These are phyloP conservation scores for Apamea sordens DNA, from an alignment of 2,888 invertebrate species.

Conservation along the genomic window DNA sequence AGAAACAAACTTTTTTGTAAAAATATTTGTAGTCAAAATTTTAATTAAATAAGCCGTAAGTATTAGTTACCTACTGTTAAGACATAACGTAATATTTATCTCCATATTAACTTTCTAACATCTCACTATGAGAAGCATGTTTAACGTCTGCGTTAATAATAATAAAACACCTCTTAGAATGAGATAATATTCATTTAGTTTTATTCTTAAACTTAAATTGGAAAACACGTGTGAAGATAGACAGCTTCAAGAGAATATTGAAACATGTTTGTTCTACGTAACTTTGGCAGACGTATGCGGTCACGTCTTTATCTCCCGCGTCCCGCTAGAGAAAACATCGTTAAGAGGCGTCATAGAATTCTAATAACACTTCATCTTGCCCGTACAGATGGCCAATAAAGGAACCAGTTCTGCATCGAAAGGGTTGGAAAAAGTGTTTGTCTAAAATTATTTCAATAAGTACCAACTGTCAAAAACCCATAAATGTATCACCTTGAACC, in stretches of 20 bases:
- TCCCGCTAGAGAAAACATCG: constrained; percentile 66
- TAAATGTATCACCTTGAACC: constrained; percentile 86
- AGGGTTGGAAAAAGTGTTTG: not conserved
- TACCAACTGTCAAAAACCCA: constrained; percentile 68
- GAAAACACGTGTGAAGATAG: constrained; percentile 28
- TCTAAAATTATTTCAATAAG: constrained; percentile 55
- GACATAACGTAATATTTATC: constrained; percentile 39
- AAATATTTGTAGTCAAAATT: not conserved
- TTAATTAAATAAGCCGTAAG: fast-evolving
- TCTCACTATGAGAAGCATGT: constrained; percentile 34
- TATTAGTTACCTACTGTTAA: constrained; percentile 23
- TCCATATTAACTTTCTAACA: constrained; percentile 62
- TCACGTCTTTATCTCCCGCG: constrained; percentile 69
- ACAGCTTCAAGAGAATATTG: constrained; percentile 21
- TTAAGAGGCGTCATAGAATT: constrained; percentile 45
- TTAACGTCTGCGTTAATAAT: constrained; percentile 46
- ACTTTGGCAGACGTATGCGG: constrained; percentile 66
- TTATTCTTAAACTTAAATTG: constrained; percentile 35
- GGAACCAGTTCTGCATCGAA: not conserved
- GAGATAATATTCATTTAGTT: constrained; percentile 33
- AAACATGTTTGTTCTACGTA: constrained; percentile 57
- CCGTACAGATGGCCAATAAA: constrained; percentile 1
- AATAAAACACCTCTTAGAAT: constrained; percentile 36
- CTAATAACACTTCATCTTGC: constrained; percentile 18
- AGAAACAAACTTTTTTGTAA: not conserved